Base-by-base conservation (phyloP, 2,113 vertebrate species). In the Irena cyanogastra region DNA sequence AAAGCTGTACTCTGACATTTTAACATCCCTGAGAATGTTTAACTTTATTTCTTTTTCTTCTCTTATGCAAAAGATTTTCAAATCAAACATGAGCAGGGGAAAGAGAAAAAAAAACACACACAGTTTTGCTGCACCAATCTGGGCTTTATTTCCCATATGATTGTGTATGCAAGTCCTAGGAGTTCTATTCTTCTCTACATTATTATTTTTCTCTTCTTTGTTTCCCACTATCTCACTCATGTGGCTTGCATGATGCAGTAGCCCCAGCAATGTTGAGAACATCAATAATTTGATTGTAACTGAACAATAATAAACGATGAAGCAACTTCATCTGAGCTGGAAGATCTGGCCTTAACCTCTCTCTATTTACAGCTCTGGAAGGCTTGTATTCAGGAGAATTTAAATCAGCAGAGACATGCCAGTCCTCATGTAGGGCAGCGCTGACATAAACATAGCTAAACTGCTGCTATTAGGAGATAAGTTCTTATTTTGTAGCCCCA, bases 1-100 rank as follows among this genome's bases (percentile, higher is more conserved):
- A 96, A 97, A 90, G 64, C 93, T 98, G 94, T 90, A 87, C 91
- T 97, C 95, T 97, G 97, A 97, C 96, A 97, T 97, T 95, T 74
- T 91, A 95, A 78, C 83, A 86, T 97, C 93, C 85, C 69, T 91
- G 57, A 88, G 74, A 92, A 89, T 92, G 91, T 86, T 93, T 90
- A 93, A 95, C 92, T 96, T 95, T 44, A 47, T 91, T 95, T 92
- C 23, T 91, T 92, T 85, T 49, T 78, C 24, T 42, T 92, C n/a
- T 88, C 6, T 45, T 47, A 71, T 75, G 79, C 52, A 82, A 90
- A 77, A 14, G 6, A 83, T 85, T 91, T 97, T 95, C 82, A 96
- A 91, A 92, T 79, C 70, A 75, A 59, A 13, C 22, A n/a, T 87
- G 49, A 86, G 78, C 27, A 89, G 72, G 22, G 18, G 8, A 82